Percentiles rank a stretch among this genome's conserved stretches.
Evolutionary conservation across 2,113 vertebrate genomes (phyloP).

Genomic region (Ochotona princeps): DNA sequence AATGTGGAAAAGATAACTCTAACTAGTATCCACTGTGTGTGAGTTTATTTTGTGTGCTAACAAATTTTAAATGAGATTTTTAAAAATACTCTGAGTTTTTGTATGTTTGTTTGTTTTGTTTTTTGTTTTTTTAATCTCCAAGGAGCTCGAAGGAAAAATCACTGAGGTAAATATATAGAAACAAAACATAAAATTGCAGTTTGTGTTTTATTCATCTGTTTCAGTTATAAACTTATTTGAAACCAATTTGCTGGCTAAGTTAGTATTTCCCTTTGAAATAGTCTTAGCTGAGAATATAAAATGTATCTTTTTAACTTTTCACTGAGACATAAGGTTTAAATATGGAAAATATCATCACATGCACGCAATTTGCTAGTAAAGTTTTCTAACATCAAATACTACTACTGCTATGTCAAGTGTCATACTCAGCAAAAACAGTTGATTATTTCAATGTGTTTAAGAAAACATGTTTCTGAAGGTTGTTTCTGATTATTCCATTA

Average conservation of each 20-base stretch:
- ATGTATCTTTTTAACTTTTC: constrained; percentile 48
- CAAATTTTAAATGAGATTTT: constrained; percentile 53
- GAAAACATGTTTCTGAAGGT: neutral
- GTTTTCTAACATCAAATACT: constrained; percentile 26
- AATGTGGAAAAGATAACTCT: constrained; percentile 34
- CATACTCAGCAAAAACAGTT: constrained; percentile 54
- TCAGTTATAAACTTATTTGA: constrained; percentile 38
- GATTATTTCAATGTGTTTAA: constrained; percentile 47
- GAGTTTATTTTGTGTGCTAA: constrained; percentile 17
- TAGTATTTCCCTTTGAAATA: constrained; percentile 57
- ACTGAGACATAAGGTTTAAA: constrained; percentile 52
- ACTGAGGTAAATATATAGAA: constrained; percentile 62
- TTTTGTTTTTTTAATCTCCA: no score
- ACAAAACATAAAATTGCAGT: constrained; percentile 56
- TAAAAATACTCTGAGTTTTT: neutral
- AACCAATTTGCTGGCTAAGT: constrained; percentile 64
- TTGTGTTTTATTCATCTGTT: constrained; percentile 58
- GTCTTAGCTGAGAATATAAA: constrained; percentile 55
- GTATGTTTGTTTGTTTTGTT: no score
- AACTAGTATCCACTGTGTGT: constrained; percentile 1
- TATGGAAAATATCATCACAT: constrained; percentile 36
- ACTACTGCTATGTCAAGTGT: constrained; percentile 42
- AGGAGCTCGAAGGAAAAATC: constrained; percentile 44
- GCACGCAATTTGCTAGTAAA: constrained; percentile 25
- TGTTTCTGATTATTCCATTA: constrained; percentile 36